Percentiles rank a stretch among this genome's conserved stretches.
Evolutionary conservation across 2,888 invertebrate species (phyloP).

Genomic region (Protonemura montana): DNA sequence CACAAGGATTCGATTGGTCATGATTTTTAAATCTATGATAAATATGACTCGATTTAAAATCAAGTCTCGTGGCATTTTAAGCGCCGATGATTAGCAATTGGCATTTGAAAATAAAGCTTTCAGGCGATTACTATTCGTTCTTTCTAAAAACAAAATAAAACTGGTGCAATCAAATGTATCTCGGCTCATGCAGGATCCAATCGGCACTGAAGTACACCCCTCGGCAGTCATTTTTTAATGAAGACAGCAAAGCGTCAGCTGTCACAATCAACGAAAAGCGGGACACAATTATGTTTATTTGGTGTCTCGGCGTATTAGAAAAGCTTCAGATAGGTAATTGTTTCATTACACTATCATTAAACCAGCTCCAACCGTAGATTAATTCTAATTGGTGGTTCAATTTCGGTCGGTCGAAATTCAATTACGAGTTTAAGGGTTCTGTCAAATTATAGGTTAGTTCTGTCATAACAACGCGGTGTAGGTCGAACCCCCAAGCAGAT

Average conservation of each 20-base stretch:
- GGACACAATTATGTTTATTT: constrained; percentile 33
- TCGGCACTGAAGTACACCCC: not conserved
- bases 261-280: constrained; percentile 13
- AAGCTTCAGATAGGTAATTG: constrained; percentile 13
- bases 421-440: constrained; percentile 8
- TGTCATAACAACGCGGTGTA: constrained; percentile 15
- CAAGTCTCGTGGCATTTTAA: too few relatives aligned
- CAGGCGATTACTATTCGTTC: too few relatives aligned
- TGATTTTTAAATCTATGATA: too few relatives aligned
- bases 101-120: too few relatives aligned
- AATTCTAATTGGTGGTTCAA: constrained; percentile 36
- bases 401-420: constrained; percentile 25
- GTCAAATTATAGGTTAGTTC: constrained; percentile 34
- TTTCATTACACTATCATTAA: constrained; percentile 36
- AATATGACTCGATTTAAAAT: too few relatives aligned
- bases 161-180: too few relatives aligned
- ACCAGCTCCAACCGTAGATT: not conserved
- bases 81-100: too few relatives aligned
- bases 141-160: too few relatives aligned
- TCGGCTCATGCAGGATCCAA: not conserved
- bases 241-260: constrained; percentile 26
- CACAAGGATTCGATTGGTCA: not conserved
- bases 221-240: not conserved
- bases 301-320: not conserved
- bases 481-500: not conserved